Evolutionary conservation across 2,888 invertebrate genomes (phyloP).

Genomic region (Meloe dianella): DNA sequence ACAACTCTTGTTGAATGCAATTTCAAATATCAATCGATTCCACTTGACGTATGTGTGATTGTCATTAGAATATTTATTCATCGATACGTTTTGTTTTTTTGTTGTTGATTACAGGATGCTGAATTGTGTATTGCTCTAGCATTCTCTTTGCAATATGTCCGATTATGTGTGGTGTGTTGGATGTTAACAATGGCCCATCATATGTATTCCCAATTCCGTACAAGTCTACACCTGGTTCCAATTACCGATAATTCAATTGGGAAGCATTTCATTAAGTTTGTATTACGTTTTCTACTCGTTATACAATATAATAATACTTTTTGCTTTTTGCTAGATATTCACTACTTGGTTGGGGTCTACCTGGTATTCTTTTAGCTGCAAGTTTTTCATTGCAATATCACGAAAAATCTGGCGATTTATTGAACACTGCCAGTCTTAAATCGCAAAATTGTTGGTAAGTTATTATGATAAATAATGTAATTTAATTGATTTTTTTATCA

Average conservation of each 20-base stretch:
- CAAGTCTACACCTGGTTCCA: constrained; percentile 60
- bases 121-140: constrained; percentile 68
- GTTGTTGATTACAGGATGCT: constrained; percentile 61
- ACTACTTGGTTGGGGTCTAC: constrained; percentile 70
- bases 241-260: constrained; percentile 59
- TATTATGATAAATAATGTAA: constrained; percentile 6
- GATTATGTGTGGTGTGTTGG: constrained; percentile 72
- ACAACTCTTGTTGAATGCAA: no score
- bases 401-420: constrained; percentile 60
- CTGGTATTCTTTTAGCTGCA: constrained; percentile 63
- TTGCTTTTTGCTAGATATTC: constrained; percentile 65
- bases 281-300: not conserved
- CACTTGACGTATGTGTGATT: no score
- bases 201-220: constrained; percentile 63
- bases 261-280: constrained; percentile 57
- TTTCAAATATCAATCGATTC: no score
- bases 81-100: not conserved
- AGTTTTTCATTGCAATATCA: constrained; percentile 63
- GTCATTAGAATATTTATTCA: not conserved
- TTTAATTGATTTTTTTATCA: constrained; percentile 9
- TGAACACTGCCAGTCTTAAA: constrained; percentile 60
- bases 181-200: constrained; percentile 71
- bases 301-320: no score
- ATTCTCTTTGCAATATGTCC: constrained; percentile 68
- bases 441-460: constrained; percentile 65